phyloP scores from a whole-genome alignment of 1,140 invertebrate genomes.

The Acromyrmex charruanus region DNA sequence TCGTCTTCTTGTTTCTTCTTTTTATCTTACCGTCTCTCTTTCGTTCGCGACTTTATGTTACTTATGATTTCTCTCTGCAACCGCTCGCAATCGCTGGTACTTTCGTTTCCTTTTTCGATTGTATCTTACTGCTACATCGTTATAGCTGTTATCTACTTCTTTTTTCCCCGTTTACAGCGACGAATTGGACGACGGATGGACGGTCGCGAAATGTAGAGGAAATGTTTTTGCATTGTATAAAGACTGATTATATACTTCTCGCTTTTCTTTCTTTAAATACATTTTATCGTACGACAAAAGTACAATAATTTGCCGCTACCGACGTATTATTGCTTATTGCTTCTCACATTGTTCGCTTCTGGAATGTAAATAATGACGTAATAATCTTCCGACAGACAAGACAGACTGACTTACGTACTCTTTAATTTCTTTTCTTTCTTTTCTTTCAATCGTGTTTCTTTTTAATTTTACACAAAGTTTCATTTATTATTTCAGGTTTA shows the following conservation, averaged over 20 bases:
- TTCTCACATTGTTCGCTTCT: slow-evolving; percentile 43
- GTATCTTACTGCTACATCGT: slow-evolving; percentile 42
- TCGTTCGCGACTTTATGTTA: slow-evolving; percentile 61
- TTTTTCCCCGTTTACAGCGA: slow-evolving; percentile 7
- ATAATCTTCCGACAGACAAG: slow-evolving; percentile 21
- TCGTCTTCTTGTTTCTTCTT: slow-evolving; percentile 54
- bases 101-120: slow-evolving; percentile 50
- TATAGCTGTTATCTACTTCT: slow-evolving; percentile 32
- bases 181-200: slow-evolving; percentile 47
- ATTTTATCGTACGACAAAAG: slow-evolving; percentile 3
- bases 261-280: slow-evolving; percentile 19
- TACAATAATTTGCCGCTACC: slow-evolving; percentile 9
- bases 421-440: slow-evolving; percentile 46
- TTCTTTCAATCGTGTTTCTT: slow-evolving; percentile 8
- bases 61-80: slow-evolving; percentile 43
- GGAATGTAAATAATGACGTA: slow-evolving; percentile 43
- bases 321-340: slow-evolving; percentile 45
- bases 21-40: slow-evolving; percentile 51
- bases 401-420: slow-evolving; percentile 3
- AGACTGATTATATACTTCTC: slow-evolving; percentile 18
- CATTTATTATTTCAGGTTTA: slow-evolving; percentile 45
- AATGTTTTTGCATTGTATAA: slow-evolving; percentile 34
- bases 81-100: slow-evolving; percentile 26
- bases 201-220: slow-evolving; percentile 17
- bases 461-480: slow-evolving; percentile 7